Evolutionary conservation across 2,888 invertebrate species (phyloP).

Genomic region (Melieria crassipennis): DNA sequence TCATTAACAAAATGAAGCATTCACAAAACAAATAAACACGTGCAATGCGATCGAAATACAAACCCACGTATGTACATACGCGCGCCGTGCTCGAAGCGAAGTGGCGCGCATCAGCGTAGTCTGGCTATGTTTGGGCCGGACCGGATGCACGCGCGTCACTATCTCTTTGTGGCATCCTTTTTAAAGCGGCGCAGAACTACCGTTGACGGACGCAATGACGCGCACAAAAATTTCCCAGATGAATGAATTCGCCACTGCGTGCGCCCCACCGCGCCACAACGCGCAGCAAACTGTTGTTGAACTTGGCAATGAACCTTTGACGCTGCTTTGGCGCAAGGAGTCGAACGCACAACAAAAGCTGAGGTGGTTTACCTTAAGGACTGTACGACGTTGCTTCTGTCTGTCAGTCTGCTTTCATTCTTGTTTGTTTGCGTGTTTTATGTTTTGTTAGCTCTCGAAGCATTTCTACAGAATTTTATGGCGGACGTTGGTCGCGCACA

Average conservation of each 20-base stretch:
- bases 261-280: slow-evolving; percentile 5
- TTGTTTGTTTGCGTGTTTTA: neutral
- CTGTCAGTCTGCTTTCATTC: no score
- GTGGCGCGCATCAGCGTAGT: slow-evolving; percentile 13
- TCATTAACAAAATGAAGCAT: slow-evolving; percentile 19
- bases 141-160: slow-evolving; percentile 29
- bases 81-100: neutral
- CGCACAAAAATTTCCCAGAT: slow-evolving; percentile 20
- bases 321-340: slow-evolving; percentile 15
- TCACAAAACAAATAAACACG: slow-evolving; percentile 8
- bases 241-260: slow-evolving; percentile 24
- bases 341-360: slow-evolving; percentile 49
- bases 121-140: neutral
- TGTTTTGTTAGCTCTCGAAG: neutral
- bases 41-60: neutral
- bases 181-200: slow-evolving; percentile 18
- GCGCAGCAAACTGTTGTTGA: slow-evolving; percentile 8
- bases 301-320: slow-evolving; percentile 29
- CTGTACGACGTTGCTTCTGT: no score
- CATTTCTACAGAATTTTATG: no score
- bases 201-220: slow-evolving; percentile 24
- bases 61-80: neutral
- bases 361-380: slow-evolving; percentile 57
- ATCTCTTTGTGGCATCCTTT: slow-evolving; percentile 22
- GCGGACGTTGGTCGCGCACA: no score